Conservation (phyloP, 2,113 vertebrate genomes). For the Thymallus thymallus region DNA sequence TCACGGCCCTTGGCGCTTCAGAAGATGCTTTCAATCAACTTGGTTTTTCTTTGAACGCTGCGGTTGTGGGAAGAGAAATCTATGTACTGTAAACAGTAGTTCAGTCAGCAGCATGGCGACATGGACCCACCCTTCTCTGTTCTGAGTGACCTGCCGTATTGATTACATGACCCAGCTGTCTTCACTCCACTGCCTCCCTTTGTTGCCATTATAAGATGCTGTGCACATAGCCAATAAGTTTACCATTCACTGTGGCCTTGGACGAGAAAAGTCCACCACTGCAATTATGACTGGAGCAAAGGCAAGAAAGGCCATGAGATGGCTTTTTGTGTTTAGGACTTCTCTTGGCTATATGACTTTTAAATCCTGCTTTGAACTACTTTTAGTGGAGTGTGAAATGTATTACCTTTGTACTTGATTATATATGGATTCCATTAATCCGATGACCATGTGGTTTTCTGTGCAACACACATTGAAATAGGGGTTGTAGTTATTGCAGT, state of each 20-base stretch:
- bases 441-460: constrained; percentile 13
- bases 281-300: constrained; percentile 44
- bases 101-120: constrained; percentile 61
- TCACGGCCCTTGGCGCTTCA: constrained; percentile 47
- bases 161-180: constrained; percentile 66
- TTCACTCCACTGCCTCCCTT: constrained; percentile 55
- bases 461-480: constrained; percentile 17
- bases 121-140: constrained; percentile 49
- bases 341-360: constrained; percentile 14
- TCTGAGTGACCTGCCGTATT: constrained; percentile 67
- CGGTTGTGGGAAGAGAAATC: constrained; percentile 39
- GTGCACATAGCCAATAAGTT: constrained; percentile 39
- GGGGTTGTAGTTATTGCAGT: constrained; percentile 6
- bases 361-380: constrained; percentile 46
- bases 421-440: constrained; percentile 44
- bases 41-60: constrained; percentile 39
- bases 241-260: constrained; percentile 16
- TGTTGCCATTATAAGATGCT: constrained; percentile 51
- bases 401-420: constrained; percentile 40
- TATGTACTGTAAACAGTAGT: constrained; percentile 54
- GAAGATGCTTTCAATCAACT: constrained; percentile 50
- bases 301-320: constrained; percentile 24
- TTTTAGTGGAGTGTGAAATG: constrained; percentile 62
- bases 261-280: constrained; percentile 33
- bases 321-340: constrained; percentile 40